Base-by-base conservation (phyloP, 2,113 vertebrate species). In the Thalassarche chlororhynchos region DNA sequence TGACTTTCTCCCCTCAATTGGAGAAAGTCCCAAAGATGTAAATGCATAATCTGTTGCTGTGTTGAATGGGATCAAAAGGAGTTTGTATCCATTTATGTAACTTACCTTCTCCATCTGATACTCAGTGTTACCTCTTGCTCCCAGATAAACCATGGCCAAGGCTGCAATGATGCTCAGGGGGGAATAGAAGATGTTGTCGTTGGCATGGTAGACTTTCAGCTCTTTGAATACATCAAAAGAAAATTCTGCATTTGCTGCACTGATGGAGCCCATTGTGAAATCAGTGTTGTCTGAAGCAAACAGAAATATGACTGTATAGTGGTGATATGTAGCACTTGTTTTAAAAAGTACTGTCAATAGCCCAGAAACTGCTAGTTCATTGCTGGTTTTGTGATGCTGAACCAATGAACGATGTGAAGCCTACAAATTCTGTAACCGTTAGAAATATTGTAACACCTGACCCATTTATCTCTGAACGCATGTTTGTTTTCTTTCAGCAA, bases 21-120 rank as follows among this genome's bases (percentile, higher is more conserved):
- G 16, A 57, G 23, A n/a, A 58, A 28, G 10, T 69, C 65, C 18
- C 70, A 64, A 57, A 46, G 21, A 38, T 31, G 7, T 17, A 81
- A 62, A 78, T 38, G 20, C 17, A 36, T 55, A 31, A 55, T 26
- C 34, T 62, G 28, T 26, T 68, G 31, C 18, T 51, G 46, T 38
- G 62, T 78, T 84, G 17, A 90, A 74, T 1, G 3, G 3, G 19
- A 61, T 65, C 18, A 76, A 78, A 84, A 52, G 17, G 52, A 46
- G 14, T 75, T 90, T 77, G 42, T 47, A 24, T 52, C 5, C 32
- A 13, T 51, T 87, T 32, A 68, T 17, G 26, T 42, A 18, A 96
- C 96, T 90, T 97, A 99, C 99, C 99, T 99, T 98, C 55, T 98
- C 98, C 64, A 99, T 99, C 93, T 99, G 98, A 44, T 95, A 42